Percentiles rank a stretch among this genome's conserved stretches.
Conservation (phyloP, 2,888 invertebrate species). For the Epinotia ramella region DNA sequence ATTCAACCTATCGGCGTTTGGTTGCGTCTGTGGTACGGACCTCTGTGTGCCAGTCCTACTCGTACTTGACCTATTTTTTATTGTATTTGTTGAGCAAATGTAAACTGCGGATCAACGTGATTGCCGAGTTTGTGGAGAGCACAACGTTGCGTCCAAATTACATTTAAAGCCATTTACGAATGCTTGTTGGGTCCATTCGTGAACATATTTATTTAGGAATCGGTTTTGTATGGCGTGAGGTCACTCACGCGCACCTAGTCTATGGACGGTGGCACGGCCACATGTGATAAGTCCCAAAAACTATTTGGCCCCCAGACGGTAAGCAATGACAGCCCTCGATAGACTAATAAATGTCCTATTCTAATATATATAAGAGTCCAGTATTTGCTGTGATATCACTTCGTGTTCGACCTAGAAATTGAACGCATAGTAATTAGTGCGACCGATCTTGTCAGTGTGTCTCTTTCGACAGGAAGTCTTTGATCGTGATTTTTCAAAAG, state of each 20-base stretch:
- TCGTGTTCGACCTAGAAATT: too few species aligned
- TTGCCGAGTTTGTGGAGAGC: conserved; percentile 1
- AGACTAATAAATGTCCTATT: too few species aligned
- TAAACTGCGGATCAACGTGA: not conserved
- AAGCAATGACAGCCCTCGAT: too few species aligned
- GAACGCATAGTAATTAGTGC: too few species aligned
- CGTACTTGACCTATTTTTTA: not conserved
- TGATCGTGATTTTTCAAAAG: too few species aligned
- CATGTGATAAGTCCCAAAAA: too few species aligned
- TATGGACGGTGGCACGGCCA: too few species aligned
- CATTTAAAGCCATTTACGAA: not conserved
- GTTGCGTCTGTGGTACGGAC: not conserved
- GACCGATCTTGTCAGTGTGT: too few species aligned
- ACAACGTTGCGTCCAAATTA: not conserved
- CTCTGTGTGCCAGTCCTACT: not conserved
- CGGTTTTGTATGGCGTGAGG: not conserved
- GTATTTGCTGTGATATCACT: too few species aligned
- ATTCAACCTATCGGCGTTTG: not conserved
- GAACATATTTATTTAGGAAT: not conserved
- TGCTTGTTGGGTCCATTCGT: not conserved
- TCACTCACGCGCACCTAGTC: not conserved
- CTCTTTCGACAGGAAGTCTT: too few species aligned
- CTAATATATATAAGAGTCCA: too few species aligned
- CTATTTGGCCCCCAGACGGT: too few species aligned
- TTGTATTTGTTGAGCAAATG: conserved; percentile 3